Evolutionary conservation across 2,113 vertebrate genomes (phyloP).

Genomic region (Cyanistes caeruleus): DNA sequence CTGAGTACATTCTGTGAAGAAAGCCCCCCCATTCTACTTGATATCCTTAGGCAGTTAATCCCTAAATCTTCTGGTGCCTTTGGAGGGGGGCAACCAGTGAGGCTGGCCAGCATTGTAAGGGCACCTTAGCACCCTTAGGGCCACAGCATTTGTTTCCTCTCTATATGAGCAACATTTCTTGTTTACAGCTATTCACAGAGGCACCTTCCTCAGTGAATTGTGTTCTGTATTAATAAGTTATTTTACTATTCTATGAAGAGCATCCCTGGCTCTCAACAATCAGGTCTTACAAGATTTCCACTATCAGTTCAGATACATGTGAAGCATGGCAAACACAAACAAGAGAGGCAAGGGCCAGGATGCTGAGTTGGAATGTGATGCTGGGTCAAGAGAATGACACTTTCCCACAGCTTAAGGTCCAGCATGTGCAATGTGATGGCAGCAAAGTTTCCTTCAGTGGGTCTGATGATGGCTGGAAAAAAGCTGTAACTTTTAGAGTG

Average conservation of each 20-base stretch:
- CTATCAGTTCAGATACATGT: background rate
- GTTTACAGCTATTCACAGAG: background rate
- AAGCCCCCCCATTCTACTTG: background rate
- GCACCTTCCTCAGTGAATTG: background rate
- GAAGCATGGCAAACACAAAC: background rate
- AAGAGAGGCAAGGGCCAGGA: background rate
- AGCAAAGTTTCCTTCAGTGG: background rate
- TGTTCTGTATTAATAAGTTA: background rate
- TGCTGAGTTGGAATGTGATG: background rate
- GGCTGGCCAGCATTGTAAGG: background rate
- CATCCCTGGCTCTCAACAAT: background rate
- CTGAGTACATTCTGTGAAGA: background rate
- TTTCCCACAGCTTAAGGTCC: background rate
- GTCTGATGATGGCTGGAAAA: background rate
- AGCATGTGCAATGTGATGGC: background rate
- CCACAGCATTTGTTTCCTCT: background rate
- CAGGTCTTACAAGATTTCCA: background rate
- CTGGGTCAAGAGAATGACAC: background rate
- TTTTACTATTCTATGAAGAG: background rate
- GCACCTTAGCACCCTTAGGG: rapidly evolving
- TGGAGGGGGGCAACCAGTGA: background rate
- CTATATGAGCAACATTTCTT: background rate
- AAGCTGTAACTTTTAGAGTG: background rate
- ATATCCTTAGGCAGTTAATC: background rate
- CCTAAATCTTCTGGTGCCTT: background rate